phyloP scores from a whole-genome alignment of 2,888 invertebrate species.

The Agonopterix heracliana region DNA sequence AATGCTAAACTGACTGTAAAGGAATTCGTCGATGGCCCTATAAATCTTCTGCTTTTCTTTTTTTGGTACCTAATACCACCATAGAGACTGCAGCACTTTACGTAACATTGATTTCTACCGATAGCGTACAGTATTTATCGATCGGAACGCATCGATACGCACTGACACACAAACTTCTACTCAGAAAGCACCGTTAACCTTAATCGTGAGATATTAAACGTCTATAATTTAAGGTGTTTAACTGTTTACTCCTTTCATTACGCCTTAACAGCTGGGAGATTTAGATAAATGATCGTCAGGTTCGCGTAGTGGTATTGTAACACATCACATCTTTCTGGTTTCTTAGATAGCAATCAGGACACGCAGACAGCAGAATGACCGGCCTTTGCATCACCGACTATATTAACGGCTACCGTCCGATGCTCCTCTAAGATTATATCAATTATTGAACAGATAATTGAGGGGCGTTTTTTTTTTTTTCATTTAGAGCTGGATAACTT shows the following conservation, averaged over 20 bases:
- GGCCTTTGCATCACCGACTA: constrained; percentile 9
- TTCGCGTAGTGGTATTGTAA: constrained; percentile 5
- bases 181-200: constrained; percentile 4
- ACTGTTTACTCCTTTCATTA: neutral
- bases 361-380: constrained; percentile 13
- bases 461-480: constrained; percentile 12
- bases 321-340: constrained; percentile 10
- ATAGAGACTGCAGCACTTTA: neutral
- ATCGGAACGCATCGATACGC: neutral
- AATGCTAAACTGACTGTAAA: constrained; percentile 44
- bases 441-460: constrained; percentile 15
- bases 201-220: constrained; percentile 9
- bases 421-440: constrained; percentile 13
- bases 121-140: neutral
- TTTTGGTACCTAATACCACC: constrained; percentile 14
- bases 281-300: constrained; percentile 1
- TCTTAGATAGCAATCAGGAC: constrained; percentile 5
- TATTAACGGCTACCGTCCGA: constrained; percentile 11
- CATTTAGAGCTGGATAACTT: constrained; percentile 8
- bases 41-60: constrained; percentile 33
- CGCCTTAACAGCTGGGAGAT: neutral
- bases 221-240: constrained; percentile 7
- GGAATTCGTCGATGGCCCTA: constrained; percentile 40
- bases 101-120: neutral
- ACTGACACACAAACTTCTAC: constrained; percentile 1